Evolutionary conservation across 2,797 vertebrate genomes (phyloP).

Genomic region (Podarcis lilfordi): DNA sequence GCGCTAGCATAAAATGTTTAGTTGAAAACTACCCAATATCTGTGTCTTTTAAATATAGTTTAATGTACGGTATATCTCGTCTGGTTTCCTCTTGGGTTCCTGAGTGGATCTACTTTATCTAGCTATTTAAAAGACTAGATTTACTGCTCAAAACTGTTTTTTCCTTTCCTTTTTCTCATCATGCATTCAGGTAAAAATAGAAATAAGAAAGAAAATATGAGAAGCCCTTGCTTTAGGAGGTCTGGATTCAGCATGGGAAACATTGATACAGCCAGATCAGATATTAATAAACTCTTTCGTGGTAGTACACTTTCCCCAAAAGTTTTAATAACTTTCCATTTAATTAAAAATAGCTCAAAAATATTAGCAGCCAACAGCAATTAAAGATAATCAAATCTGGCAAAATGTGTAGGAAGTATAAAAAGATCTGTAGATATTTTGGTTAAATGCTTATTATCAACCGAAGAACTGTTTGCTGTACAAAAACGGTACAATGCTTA

Average conservation of each 20-base stretch:
- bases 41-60: neutral
- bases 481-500: constrained; percentile 91
- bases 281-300: constrained; percentile 73
- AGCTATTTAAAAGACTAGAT: constrained; percentile 53
- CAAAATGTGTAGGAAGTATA: constrained; percentile 91
- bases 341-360: constrained; percentile 81
- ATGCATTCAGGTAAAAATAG: constrained; percentile 67
- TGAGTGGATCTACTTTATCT: neutral
- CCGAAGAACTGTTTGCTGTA: constrained; percentile 87
- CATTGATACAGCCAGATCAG: constrained; percentile 67
- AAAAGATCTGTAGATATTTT: constrained; percentile 88
- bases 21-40: neutral
- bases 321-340: constrained; percentile 82
- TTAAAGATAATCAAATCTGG: constrained; percentile 92
- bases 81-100: neutral
- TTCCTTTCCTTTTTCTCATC: constrained; percentile 70
- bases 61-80: neutral
- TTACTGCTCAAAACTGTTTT: constrained; percentile 61
- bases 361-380: constrained; percentile 78
- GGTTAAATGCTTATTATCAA: constrained; percentile 89
- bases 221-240: constrained; percentile 72
- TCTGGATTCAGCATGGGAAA: constrained; percentile 72
- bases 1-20: too few relatives aligned
- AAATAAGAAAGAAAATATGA: constrained; percentile 52
- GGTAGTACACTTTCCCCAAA: constrained; percentile 67